phyloP scores from a whole-genome alignment of 2,888 invertebrate species.

The Agonopterix heracliana region DNA sequence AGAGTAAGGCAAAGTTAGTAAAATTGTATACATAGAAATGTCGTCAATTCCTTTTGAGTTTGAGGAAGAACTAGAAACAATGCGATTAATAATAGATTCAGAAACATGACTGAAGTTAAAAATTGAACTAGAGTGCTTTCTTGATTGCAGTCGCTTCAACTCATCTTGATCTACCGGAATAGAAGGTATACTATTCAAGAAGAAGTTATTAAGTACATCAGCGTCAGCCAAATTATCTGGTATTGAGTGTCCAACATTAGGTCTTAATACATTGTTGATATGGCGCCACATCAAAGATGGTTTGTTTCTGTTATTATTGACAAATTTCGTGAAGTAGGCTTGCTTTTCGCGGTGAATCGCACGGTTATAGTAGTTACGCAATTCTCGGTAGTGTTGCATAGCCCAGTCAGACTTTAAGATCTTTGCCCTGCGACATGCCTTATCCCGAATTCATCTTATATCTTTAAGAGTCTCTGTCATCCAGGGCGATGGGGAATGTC shows the following conservation, averaged over 20 bases:
- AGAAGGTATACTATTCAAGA: background rate
- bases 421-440: background rate
- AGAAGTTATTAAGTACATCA: background rate
- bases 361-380: background rate
- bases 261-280: background rate
- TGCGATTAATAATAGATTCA: background rate
- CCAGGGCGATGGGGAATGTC: background rate
- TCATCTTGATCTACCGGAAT: background rate
- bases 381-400: background rate
- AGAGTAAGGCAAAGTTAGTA: background rate
- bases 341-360: background rate
- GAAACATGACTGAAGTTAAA: background rate
- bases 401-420: background rate
- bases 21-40: background rate
- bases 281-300: background rate
- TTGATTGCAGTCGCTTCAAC: background rate
- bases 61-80: background rate
- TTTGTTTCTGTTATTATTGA: background rate
- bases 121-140: background rate
- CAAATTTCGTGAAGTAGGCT: background rate
- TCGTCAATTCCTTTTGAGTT: background rate
- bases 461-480: background rate
- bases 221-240: background rate
- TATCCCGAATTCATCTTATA: background rate
- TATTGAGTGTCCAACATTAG: background rate